Evolutionary conservation across 2,888 invertebrate species (phyloP).

Genomic region (Drosophila eohydei): DNA sequence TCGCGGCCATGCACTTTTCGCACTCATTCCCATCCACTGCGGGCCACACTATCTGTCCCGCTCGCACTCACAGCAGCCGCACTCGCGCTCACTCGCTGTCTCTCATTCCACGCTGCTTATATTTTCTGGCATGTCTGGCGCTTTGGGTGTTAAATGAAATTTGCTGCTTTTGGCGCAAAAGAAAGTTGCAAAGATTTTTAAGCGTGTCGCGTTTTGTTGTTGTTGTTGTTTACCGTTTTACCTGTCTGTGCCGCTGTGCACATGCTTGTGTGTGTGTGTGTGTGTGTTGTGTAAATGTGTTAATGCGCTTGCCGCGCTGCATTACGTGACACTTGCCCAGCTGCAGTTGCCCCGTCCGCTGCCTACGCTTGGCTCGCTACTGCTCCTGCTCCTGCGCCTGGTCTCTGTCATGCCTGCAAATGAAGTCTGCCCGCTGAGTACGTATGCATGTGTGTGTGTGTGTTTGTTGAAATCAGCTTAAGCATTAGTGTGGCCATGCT

Average conservation of each 20-base stretch:
- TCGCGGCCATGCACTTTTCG: constrained; percentile 78
- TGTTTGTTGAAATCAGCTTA: constrained; percentile 74
- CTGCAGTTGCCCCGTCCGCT: constrained; percentile 3
- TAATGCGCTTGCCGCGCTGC: constrained; percentile 70
- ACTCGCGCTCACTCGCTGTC: background rate
- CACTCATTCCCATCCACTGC: constrained; percentile 27
- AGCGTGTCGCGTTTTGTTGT: constrained; percentile 62
- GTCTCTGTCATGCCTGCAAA: constrained; percentile 47
- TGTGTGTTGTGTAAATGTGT: constrained; percentile 59
- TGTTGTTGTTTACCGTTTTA: constrained; percentile 21
- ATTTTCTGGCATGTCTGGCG: constrained; percentile 40
- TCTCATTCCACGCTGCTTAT: background rate
- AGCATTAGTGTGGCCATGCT: constrained; percentile 66
- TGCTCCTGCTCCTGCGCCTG: background rate
- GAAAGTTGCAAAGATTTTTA: constrained; percentile 80
- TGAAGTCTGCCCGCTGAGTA: constrained; percentile 62
- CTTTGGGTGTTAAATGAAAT: constrained; percentile 75
- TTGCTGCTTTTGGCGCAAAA: constrained; percentile 77
- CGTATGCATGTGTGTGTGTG: constrained; percentile 15
- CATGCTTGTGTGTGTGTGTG: constrained; percentile 18
- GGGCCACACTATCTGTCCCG: background rate
- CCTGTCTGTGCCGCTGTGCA: constrained; percentile 30
- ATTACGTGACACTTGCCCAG: constrained; percentile 68
- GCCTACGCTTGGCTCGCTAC: background rate
- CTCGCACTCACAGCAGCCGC: background rate